Conservation (phyloP, 2,113 vertebrate genomes). For the Colius striatus region DNA sequence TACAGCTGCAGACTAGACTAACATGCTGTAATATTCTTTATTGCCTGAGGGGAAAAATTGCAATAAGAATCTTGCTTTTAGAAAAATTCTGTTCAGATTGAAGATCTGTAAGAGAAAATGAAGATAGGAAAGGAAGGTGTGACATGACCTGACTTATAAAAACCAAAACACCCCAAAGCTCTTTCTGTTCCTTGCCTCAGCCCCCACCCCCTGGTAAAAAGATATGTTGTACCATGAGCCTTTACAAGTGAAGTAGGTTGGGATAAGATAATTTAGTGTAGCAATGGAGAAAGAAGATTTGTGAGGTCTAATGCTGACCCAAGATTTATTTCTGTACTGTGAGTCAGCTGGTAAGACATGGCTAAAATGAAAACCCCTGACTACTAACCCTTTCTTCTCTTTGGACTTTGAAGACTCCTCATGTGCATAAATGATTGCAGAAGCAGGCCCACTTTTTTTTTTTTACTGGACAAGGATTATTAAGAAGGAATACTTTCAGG, state of each 20-base stretch:
- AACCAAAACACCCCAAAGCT: too few species aligned
- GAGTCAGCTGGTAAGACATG: neutral
- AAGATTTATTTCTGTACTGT: neutral
- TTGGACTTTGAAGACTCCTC: neutral
- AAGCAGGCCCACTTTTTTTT: neutral
- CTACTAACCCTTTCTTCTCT: neutral
- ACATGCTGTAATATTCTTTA: neutral
- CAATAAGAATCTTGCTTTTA: neutral
- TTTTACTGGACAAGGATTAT: neutral
- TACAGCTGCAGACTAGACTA: neutral
- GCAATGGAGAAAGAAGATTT: neutral
- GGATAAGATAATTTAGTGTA: neutral
- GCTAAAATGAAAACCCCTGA: neutral
- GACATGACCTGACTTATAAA: neutral
- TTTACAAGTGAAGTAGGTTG: neutral
- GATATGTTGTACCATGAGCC: neutral
- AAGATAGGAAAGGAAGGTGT: neutral
- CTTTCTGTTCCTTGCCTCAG: too few species aligned
- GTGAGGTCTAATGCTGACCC: neutral
- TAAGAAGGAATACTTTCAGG: neutral
- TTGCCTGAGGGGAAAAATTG: neutral
- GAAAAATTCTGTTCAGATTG: neutral
- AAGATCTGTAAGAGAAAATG: neutral
- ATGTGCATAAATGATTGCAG: neutral
- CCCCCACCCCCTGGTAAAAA: neutral